phyloP scores from a whole-genome alignment of 2,797 vertebrate species.

The Hemibagrus guttatus region DNA sequence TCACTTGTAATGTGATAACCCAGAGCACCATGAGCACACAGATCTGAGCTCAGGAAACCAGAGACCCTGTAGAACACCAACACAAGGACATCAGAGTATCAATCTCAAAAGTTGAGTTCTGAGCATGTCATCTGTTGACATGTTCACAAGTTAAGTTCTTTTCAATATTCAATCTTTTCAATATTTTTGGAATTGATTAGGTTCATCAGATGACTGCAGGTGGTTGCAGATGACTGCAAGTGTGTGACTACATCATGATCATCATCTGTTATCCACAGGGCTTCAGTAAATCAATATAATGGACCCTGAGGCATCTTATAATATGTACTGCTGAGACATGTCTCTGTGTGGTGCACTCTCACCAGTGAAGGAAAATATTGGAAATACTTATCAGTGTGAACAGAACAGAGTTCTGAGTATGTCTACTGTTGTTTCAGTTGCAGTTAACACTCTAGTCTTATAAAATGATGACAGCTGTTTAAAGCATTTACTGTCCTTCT shows the following conservation, averaged over 20 bases:
- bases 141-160: no score
- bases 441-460: not conserved
- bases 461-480: not conserved
- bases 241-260: not conserved
- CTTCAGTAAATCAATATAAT: not conserved
- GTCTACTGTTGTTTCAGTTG: not conserved
- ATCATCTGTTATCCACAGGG: not conserved
- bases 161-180: not conserved
- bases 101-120: no score
- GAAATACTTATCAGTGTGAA: conserved; percentile 2
- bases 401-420: conserved; percentile 1
- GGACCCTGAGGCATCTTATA: not conserved
- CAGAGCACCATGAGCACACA: not conserved
- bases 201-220: not conserved
- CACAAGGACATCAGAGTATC: not conserved
- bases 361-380: not conserved
- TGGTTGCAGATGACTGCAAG: no score
- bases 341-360: not conserved
- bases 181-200: not conserved
- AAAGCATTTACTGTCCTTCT: not conserved
- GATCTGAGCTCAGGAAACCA: not conserved
- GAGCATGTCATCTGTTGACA: no score
- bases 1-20: not conserved
- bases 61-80: not conserved
- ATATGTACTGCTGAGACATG: not conserved